Base-by-base conservation (phyloP, 2,888 invertebrate species). In the Iselma pallidipennis region DNA sequence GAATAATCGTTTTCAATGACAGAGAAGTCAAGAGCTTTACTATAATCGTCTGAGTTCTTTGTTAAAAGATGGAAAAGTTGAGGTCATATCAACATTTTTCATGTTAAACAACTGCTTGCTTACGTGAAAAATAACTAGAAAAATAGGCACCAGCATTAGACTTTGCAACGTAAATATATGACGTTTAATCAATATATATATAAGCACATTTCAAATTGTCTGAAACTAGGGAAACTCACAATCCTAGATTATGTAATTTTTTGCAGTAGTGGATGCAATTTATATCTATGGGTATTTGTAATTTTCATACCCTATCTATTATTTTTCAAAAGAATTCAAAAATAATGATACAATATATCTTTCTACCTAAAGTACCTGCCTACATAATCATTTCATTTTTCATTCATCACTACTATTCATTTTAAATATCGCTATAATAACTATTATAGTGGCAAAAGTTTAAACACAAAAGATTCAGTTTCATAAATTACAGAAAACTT, bases 41-140 rank as follows among this genome's bases (percentile, higher is more conserved):
- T 49, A 59, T 42, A 21, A 52, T 25, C 19, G 54, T 10, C 10
- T 23, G 14, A 37, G 50, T 55, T 60, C 45, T 16, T 54, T 55
- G 21, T 51, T 48, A 26, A n/a, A 28, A 9, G 14, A 33, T 14
- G 14, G 9, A 55, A 60, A 60, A 55, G 55, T 55, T 51, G 56
- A 61, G 56, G 61, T 61, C 56, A 53, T 19, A 51, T 31, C 16
- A 31, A 28, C 26, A 52, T 52, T 61, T 61, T 61, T 61, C 61
- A 56, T 52, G 55, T 50, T 29, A 2, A 57, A 25, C 25, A 49
- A 49, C 49, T 21, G 49, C 28, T 19, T 16, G 33, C 55, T n/a
- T 29, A n/a, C 33, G 29, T 49, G 55, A 59, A 54, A 51, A 60
- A 28, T 50, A 60, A 55, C 50, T 23, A 50, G 28, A 51, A 57